phyloP scores from a whole-genome alignment of 2,113 vertebrate species.

The Hemichromis elongatus region DNA sequence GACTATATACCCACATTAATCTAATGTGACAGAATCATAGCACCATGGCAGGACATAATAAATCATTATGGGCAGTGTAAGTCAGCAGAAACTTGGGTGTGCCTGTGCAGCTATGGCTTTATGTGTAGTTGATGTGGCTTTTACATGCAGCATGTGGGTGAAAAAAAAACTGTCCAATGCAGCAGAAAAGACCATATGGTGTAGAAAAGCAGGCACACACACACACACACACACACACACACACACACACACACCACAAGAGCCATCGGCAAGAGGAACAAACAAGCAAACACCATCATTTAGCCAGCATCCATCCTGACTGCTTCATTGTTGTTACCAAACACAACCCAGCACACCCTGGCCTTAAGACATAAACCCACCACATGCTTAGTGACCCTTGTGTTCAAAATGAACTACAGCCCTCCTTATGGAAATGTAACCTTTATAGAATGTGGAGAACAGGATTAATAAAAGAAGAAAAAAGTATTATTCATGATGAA shows the following conservation, averaged over 20 bases:
- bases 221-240: neutral
- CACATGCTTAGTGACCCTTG: constrained; percentile 18
- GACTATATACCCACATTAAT: neutral
- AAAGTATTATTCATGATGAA: neutral
- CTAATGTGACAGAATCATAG: neutral
- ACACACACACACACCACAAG: constrained; percentile 7
- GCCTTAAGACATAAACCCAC: constrained; percentile 11
- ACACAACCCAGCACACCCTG: constrained; percentile 1
- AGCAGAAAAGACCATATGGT: constrained; percentile 58
- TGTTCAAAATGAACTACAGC: constrained; percentile 32
- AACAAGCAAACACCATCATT: constrained; percentile 47
- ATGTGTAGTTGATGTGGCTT: neutral
- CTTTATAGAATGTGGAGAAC: neutral
- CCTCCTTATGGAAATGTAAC: constrained; percentile 36
- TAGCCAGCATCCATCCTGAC: constrained; percentile 29
- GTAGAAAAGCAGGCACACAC: neutral
- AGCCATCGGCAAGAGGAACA: constrained; percentile 26
- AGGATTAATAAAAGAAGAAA: neutral
- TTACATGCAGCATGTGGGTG: neutral
- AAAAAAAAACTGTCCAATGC: neutral
- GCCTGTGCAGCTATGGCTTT: neutral
- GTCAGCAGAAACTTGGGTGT: constrained; percentile 9
- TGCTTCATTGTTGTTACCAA: constrained; percentile 26
- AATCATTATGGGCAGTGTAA: constrained; percentile 20
- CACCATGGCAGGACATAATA: constrained; percentile 4